phyloP scores from a whole-genome alignment of 2,113 vertebrate genomes.

The Sander vitreus region DNA sequence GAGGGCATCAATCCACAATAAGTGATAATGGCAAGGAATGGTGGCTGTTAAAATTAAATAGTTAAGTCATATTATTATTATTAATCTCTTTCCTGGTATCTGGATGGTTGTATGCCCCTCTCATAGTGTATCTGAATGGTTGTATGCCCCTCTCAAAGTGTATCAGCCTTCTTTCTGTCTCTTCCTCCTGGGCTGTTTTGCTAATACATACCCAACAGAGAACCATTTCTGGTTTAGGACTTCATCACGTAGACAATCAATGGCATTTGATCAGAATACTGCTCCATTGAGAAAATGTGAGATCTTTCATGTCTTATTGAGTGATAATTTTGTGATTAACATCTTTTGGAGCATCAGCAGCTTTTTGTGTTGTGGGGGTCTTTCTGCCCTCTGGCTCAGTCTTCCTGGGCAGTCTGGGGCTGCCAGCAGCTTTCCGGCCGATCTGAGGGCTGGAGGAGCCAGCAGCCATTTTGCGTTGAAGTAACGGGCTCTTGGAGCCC shows the following conservation, averaged over 20 bases:
- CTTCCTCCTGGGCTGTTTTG: neutral
- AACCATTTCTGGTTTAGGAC: slow-evolving; percentile 2
- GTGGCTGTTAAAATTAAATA: slow-evolving; percentile 42
- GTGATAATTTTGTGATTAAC: slow-evolving; percentile 21
- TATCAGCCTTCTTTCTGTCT: neutral
- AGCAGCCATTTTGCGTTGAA: slow-evolving; percentile 85
- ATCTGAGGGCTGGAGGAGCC: slow-evolving; percentile 91
- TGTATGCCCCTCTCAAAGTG: neutral
- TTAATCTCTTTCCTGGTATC: slow-evolving; percentile 19
- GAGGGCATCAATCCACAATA: slow-evolving; percentile 33
- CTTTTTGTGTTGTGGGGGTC: slow-evolving; percentile 69
- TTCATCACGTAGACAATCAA: slow-evolving; percentile 3
- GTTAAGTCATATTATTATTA: slow-evolving; percentile 6
- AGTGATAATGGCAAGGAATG: slow-evolving; percentile 66
- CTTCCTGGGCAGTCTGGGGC: slow-evolving; percentile 86
- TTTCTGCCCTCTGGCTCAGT: slow-evolving; percentile 68
- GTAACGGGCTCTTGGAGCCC: slow-evolving; percentile 90
- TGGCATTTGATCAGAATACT: neutral
- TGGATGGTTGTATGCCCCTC: slow-evolving; percentile 8
- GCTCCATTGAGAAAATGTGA: neutral
- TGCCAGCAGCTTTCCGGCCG: slow-evolving; percentile 82
- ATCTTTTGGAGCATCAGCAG: slow-evolving; percentile 70
- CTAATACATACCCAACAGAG: neutral
- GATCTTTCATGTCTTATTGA: neutral
- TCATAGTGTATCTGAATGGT: neutral